Base-by-base conservation (phyloP, 2,797 vertebrate species). In the Ctenopoma multispine region DNA sequence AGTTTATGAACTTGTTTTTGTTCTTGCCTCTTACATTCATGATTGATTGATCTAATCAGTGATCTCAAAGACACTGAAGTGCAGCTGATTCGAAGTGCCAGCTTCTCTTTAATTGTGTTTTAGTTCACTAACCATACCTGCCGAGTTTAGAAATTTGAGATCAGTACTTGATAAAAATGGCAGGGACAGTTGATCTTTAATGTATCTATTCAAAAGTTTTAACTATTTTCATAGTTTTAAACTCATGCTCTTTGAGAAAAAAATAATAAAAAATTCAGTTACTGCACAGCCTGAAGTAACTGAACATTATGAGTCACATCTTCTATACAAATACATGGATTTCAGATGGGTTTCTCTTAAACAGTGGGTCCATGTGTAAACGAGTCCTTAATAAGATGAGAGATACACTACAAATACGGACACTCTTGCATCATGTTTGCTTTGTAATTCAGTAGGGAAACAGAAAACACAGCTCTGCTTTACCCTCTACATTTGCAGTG, bases 351-450 rank as follows among this genome's bases (percentile, higher is more conserved):
- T 63, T 54, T 63, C 50, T 75, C 21, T 29, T 14, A 20, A 65
- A 71, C 69, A 31, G 5, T 27, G 13, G 5, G 4, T 59, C 57
- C 48, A 10, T 50, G 40, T 11, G 12, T 72, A 58, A 85, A 61
- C 1, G 14, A 27, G 54, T 41, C 58, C 46, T 55, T 76, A 70
- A 63, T 77, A 64, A 75, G 66, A 75, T 55, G 51, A 73, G 49
- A 38, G 55, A 60, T 61, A 21, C 53, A 14, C 65, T 36, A 76
- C 58, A 72, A 87, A 83, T 62, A 50, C 36, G 50, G 86, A 78
- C 72, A 73, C 65, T 87, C 40, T 84, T 85, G 83, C 69, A 76
- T 85, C 68, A 75, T 90, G 77, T 89, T 86, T 88, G 73, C 72
- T 82, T 87, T 87, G 54, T 70, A 80, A 85, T 90, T 81, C 84